Evolutionary conservation across 2,113 vertebrate genomes (phyloP).

Genomic region (Channa maculata): DNA sequence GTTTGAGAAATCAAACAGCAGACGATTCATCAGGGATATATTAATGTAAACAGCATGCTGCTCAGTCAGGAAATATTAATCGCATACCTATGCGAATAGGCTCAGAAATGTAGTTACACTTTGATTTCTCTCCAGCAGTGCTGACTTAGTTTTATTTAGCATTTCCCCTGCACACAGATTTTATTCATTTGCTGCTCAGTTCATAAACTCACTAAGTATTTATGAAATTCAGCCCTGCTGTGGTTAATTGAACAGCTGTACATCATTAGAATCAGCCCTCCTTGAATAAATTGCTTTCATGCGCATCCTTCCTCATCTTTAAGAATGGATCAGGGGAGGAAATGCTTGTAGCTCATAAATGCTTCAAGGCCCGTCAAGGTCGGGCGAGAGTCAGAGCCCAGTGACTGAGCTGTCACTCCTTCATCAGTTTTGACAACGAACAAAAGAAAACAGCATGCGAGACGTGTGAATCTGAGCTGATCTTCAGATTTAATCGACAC

Average conservation of each 20-base stretch:
- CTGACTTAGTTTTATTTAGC: constrained; percentile 27
- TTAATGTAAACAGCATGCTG: not conserved
- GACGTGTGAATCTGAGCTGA: constrained; percentile 9
- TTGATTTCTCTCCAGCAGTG: constrained; percentile 20
- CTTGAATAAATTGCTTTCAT: constrained; percentile 68
- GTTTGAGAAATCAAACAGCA: constrained; percentile 2
- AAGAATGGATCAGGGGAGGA: constrained; percentile 59
- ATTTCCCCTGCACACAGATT: constrained; percentile 34
- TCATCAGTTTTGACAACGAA: constrained; percentile 13
- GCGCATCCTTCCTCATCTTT: constrained; percentile 61
- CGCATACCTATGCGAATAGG: not conserved
- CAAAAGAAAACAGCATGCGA: constrained; percentile 18
- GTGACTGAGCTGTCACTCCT: constrained; percentile 24
- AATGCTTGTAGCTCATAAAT: constrained; percentile 57
- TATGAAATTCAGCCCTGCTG: constrained; percentile 60
- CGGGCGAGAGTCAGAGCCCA: constrained; percentile 12
- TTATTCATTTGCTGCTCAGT: constrained; percentile 63
- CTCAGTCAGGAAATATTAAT: too few relatives aligned
- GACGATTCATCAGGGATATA: constrained; percentile 2
- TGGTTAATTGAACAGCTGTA: constrained; percentile 72
- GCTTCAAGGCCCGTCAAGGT: constrained; percentile 34
- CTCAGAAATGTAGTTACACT: constrained; percentile 7
- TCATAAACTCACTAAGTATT: constrained; percentile 71
- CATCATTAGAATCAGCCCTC: constrained; percentile 60
- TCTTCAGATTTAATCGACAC: constrained; percentile 14